Evolutionary conservation across 2,113 vertebrate genomes (phyloP), one percentile per base, ranked within the genome.

Genomic region (Rhabdornis inornatus): DNA sequence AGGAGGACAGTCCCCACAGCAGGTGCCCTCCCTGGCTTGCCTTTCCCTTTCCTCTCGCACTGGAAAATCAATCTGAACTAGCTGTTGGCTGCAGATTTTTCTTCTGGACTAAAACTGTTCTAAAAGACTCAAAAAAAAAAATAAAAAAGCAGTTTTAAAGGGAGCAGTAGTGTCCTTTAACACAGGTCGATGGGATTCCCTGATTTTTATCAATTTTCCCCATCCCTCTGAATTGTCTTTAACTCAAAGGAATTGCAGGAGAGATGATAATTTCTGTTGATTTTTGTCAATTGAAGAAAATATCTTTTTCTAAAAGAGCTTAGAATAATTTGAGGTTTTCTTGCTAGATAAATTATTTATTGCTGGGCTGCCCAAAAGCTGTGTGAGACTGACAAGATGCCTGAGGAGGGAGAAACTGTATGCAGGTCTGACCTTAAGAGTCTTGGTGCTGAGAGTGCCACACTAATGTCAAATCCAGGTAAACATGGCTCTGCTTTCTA

Each of bases 141-240:
- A 22, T 15, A n/a, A 57, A 52, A 13, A 13, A 44, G 0, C 7
- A 22, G 37, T 70, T 61, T 79, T 83, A 52, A 76, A 71, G 11
- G 15, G 21, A 89, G 4, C 2, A n/a, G 12, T 39, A 71, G 7
- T 0, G 0, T 60, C 11, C 10, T 65, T 74, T 78, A 83, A 28
- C 42, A 47, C 27, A 44, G 5, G 3, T 57, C 55, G 72, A 16
- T 52, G 10, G 20, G 15, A 8, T 53, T 35, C 28, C 30, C 47
- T 71, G 45, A 52, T 69, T 94, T 94, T 76, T 42, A 87, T 33
- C 10, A n/a, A 2, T 20, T 84, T 83, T 40, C 45, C 24, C 10
- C 42, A 44, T n/a, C 5, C 45, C 19, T 17, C 39, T 68, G 31
- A 76, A 71, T 37, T 63, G 42, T 53, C 31, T 57, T 50, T 79